Conservation (phyloP, 1,140 invertebrate genomes). For the Chrysomallon squamiferum region DNA sequence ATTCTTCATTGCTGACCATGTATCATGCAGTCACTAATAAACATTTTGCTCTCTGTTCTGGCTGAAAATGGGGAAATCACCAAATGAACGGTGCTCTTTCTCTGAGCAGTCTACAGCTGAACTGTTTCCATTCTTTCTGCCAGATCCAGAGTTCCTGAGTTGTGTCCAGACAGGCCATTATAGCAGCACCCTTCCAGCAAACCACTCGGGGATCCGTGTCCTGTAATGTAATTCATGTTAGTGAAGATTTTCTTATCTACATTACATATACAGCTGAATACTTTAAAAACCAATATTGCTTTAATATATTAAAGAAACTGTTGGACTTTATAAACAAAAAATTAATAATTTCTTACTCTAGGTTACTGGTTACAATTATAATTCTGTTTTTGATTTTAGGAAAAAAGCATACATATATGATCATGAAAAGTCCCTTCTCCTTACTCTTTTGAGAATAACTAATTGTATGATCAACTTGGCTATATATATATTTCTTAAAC, state of each 20-base stretch:
- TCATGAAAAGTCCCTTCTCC: no score
- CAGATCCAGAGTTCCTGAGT: conserved; percentile 93
- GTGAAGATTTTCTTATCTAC: neutral
- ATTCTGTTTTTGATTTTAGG: no score
- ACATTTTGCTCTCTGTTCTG: no score
- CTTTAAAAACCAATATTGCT: neutral
- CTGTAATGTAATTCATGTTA: conserved; percentile 67
- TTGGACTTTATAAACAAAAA: no score
- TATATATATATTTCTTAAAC: no score
- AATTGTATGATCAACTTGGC: no score
- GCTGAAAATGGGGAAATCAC: conserved; percentile 57
- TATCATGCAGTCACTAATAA: no score
- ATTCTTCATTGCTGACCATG: no score
- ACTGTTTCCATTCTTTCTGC: conserved; percentile 83
- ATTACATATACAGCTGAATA: neutral
- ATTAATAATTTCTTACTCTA: no score
- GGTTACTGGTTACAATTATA: no score
- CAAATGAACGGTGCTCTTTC: conserved; percentile 73
- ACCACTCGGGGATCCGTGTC: conserved; percentile 90
- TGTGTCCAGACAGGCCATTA: conserved; percentile 88
- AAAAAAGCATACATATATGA: no score
- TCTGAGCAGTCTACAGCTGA: conserved; percentile 83
- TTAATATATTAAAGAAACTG: neutral
- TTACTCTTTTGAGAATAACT: no score
- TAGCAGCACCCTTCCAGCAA: conserved; percentile 92